These are phyloP conservation scores for Phenganax stokvisi DNA, from an alignment of 92 coral and sea anemone species.

Conservation along the genomic window DNA sequence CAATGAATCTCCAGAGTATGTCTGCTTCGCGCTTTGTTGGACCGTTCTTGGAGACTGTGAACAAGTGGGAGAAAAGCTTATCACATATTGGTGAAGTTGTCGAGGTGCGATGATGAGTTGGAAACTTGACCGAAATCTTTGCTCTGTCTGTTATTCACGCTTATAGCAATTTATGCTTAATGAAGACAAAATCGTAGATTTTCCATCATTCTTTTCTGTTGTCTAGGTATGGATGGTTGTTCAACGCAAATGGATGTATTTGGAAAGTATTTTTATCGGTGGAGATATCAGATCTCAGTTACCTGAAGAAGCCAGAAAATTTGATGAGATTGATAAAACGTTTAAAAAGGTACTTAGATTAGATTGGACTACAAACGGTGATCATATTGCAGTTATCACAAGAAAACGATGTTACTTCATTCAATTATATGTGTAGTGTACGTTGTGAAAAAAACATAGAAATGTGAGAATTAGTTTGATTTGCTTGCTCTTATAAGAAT, in stretches of 20 bases:
- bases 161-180: neutral
- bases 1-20: constrained; percentile 98
- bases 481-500: neutral
- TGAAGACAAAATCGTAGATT: neutral
- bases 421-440: no score
- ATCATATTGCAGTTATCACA: no score
- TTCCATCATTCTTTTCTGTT: neutral
- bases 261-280: constrained; percentile 96
- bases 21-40: constrained; percentile 99
- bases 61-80: constrained; percentile 99
- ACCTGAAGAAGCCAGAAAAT: constrained; percentile 97
- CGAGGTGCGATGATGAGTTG: constrained; percentile 56
- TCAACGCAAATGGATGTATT: constrained; percentile 97
- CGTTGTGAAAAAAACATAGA: no score
- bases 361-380: no score
- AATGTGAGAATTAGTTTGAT: no score
- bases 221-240: constrained; percentile 98
- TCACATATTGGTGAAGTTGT: constrained; percentile 98
- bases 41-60: constrained; percentile 95
- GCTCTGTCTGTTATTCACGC: neutral
- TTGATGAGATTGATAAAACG: constrained; percentile 95
- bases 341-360: constrained; percentile 73
- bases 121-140: no score
- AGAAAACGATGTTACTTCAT: no score
- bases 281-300: constrained; percentile 97